Base-by-base conservation (phyloP, 2,113 vertebrate genomes). In the Oreochromis niloticus region DNA sequence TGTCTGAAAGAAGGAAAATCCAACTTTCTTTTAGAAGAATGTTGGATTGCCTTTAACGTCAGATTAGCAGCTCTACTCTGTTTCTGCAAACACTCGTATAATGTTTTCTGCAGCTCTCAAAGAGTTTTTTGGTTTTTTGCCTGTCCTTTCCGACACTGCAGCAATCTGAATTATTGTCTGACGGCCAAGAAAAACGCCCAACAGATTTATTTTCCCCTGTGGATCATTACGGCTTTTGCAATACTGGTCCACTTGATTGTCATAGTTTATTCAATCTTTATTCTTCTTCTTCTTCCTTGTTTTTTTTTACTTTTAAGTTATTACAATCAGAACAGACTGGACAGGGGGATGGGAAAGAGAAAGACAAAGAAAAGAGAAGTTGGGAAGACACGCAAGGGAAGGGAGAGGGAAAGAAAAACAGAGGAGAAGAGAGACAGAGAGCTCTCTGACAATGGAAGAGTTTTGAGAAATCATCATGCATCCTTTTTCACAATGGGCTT, bases 131-230 rank as follows among this genome's bases (percentile, higher is more conserved):
- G 2, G 1, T 0, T 11, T 61, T 19, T 5, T 34, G 61, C 17
- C 17, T 3, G 4, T 66, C 32, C 32, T 36, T 6, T 66, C 61
- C 4, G 2, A 12, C 32, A 66, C 61, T 36, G 32, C 6, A 66
- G 6, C 2, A 0, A 36, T 63, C 17, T 36, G 32, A 66, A 1
- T 5, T 66, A 36, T 66, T 36, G 61, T 66, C 10, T 1, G 32
- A 66, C 39, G 32, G 61, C 61, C 10, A 1, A 66, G 10, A 66
- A 66, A 66, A 66, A 66, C 39, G 61, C 4, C 32, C 32, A 1
- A 66, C 61, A n/a, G 32, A 39, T 66, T 66, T 39, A 66, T 66
- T 39, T 66, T 39, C 61, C 55, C 61, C 5, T 39, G 61, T n/a
- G 17, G 34, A 66, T 39, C 10, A 39, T 39, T 66, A 22, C 10